Base-by-base conservation (phyloP, 2,888 invertebrate species). In the Pantelozetes paolii region DNA sequence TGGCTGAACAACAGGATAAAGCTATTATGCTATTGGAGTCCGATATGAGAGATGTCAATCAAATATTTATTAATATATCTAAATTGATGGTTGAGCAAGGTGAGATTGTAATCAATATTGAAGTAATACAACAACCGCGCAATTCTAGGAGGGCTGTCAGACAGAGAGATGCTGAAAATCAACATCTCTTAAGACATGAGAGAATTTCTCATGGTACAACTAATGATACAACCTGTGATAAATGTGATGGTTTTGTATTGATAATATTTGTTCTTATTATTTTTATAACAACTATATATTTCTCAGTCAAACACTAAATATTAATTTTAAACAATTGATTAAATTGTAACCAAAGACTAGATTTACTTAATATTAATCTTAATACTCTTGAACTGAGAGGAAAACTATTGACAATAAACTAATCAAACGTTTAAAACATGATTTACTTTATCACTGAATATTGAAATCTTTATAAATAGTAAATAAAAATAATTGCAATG, bases 51-150 rank as follows among this genome's bases (percentile, higher is more conserved):
- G 94, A 93, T 78, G 96, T 98, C 72, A 98, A 98, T 84, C 90
- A 94, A 84, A 96, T 98, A 80, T 98, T 97, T 84, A 95, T 94
- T 85, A 94, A 97, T 82, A 86, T 98, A 76, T 96, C 95, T 40
- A 88, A 92, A 75, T 86, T 97, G 85, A 94, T 98, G 20, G 94
- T 97, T 82, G 90, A 94, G 79, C 97, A 97, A 83, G 95, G 94
- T 18, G 88, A 90, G 79, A 87, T 90, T 2, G 89, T 97, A 73
- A 82, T 95, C 82, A 94, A 93, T 73, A 97, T 97, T 80, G 97
- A 97, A 85, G 90, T 94, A 0, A n/a, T n/a, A n/a, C n/a, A n/a
- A n/a, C n/a, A n/a, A n/a, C n/a, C n/a, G n/a, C n/a, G n/a, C n/a
- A 91, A 89, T n/a, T 96, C 96, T 83, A 96, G 96, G 83, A 89